phyloP scores from a whole-genome alignment of 2,797 vertebrate genomes.

The Epinephelus coioides region DNA sequence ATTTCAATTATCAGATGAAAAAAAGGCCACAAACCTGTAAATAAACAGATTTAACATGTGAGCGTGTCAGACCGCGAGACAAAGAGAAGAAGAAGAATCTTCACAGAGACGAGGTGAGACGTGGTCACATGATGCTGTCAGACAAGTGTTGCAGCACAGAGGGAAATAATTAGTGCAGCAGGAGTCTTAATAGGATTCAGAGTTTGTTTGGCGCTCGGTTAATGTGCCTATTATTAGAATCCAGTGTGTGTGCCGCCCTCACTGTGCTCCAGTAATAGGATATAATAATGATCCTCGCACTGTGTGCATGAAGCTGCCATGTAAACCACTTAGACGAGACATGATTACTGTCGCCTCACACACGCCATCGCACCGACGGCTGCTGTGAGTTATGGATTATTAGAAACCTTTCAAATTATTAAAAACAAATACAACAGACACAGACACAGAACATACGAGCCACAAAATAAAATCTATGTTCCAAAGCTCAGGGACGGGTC shows the following conservation, averaged over 20 bases:
- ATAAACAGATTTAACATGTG: constrained; percentile 37
- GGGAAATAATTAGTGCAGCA: constrained; percentile 61
- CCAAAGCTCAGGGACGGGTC: too few relatives aligned
- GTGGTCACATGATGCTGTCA: constrained; percentile 61
- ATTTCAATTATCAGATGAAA: constrained; percentile 60
- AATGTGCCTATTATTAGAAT: constrained; percentile 69
- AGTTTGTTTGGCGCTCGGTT: constrained; percentile 60
- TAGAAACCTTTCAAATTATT: not conserved
- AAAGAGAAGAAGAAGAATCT: constrained; percentile 12
- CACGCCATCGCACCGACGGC: not conserved
- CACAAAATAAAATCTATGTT: too few relatives aligned
- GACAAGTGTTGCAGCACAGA: constrained; percentile 67
- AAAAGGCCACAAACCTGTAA: constrained; percentile 54
- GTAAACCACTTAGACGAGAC: constrained; percentile 53
- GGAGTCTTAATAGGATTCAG: constrained; percentile 63
- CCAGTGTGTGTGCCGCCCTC: constrained; percentile 42
- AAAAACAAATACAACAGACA: not conserved
- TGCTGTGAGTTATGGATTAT: constrained; percentile 6
- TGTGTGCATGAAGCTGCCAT: constrained; percentile 23
- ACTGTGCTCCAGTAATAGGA: constrained; percentile 48
- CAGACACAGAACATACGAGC: too few relatives aligned
- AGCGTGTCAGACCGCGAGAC: constrained; percentile 7
- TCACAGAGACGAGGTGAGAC: constrained; percentile 69
- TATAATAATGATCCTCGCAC: constrained; percentile 48
- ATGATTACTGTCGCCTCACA: constrained; percentile 30